Evolutionary conservation across 2,888 invertebrate genomes (phyloP), one percentile per base, ranked within the genome.

Genomic region (Ganaspis brasiliensis): DNA sequence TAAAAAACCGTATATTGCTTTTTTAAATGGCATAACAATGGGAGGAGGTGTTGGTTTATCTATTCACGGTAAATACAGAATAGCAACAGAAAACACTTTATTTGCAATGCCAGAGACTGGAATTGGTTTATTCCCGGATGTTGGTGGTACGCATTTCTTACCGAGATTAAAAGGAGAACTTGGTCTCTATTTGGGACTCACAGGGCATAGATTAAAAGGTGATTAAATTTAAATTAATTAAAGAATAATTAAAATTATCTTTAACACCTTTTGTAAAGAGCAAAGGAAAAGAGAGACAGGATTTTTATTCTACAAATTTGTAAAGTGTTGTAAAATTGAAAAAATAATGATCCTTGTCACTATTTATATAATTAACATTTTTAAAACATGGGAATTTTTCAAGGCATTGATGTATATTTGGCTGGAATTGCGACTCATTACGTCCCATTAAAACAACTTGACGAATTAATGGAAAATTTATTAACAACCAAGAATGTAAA

Each of bases 91-190:
- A 91, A 95, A 94, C 85, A 98, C 98, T 0, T 86, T 98, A 55
- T 97, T 99, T 90, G 98, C 99, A 0, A 99, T 99, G 99, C 99
- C 99, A 0, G 99, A 99, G 93, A 98, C 98, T 0, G 97, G 96
- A 21, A 98, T 99, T 84, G 99, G 98, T 4, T 92, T 99, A 40
- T 98, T 98, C 88, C 98, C 99, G 1, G 99, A 99, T 93, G 99
- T 99, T 10, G 99, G 99, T 1, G 98, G 97, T 0, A 96, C 97
- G 1, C 95, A 97, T 88, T 98, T 99, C 91, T 92, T 99, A 72
- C 96, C 99, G 0, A 93, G 97, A 78, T 91, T 99, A 71, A 93
- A 94, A 75, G 97, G 97, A 21, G 95, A 96, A 88, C 92, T 99
- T 61, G 99, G 99, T 74, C 91, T 96, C 49, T 99, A 95, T 91